A percentile compares a stretch with the other conserved stretches of the same genome.
phyloP scores from a whole-genome alignment of 2,113 vertebrate genomes.

The Cebidichthys violaceus region DNA sequence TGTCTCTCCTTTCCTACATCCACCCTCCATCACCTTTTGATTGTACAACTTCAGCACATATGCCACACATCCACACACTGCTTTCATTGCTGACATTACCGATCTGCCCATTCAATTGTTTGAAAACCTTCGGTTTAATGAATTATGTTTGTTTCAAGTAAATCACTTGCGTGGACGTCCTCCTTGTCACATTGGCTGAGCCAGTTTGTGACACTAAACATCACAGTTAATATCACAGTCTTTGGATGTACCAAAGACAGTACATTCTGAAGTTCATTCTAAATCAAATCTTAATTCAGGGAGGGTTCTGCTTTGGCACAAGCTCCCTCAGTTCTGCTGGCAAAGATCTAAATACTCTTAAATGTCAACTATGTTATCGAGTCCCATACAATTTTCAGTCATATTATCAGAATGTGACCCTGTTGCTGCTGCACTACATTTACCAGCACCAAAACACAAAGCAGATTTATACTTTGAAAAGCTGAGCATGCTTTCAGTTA shows the following conservation, averaged over 20 bases:
- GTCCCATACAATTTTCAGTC: constrained; percentile 1
- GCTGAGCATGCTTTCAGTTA: not conserved
- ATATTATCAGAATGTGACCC: constrained; percentile 10
- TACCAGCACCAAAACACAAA: constrained; percentile 7
- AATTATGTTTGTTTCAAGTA: not conserved
- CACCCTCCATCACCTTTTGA: not conserved
- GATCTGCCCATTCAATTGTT: too few relatives aligned
- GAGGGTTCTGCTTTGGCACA: not conserved
- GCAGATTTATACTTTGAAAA: not conserved
- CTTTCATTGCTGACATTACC: too few relatives aligned
- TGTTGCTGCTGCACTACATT: constrained; percentile 5
- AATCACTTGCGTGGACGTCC: not conserved
- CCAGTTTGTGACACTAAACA: not conserved
- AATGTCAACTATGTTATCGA: constrained; percentile 6
- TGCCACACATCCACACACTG: too few relatives aligned
- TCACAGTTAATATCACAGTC: not conserved
- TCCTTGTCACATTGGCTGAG: not conserved
- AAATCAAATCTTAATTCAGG: not conserved
- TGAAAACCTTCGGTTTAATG: too few relatives aligned
- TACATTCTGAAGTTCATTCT: not conserved
- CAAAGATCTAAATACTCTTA: not conserved
- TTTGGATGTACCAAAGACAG: not conserved
- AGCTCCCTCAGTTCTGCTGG: constrained; percentile 16
- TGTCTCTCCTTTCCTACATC: not conserved
- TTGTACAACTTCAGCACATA: too few relatives aligned